Percentiles rank a stretch among this genome's conserved stretches.
These are phyloP conservation scores for Tetranychus cinnabarinus DNA, from an alignment of 1,140 invertebrate species.

Conservation along the genomic window DNA sequence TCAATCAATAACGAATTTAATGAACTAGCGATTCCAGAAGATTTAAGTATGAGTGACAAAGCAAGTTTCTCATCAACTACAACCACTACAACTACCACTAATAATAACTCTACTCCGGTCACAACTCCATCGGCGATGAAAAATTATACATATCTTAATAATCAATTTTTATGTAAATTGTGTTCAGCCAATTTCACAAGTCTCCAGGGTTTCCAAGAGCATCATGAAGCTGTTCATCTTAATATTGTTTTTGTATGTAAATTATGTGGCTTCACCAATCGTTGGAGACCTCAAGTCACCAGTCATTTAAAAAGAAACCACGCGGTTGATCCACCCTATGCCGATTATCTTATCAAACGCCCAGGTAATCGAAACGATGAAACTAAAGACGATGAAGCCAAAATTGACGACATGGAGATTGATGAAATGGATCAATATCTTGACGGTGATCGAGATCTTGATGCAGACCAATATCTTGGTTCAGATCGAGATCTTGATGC, in stretches of 20 bases:
- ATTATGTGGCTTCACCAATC: neutral
- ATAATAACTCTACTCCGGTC: no score
- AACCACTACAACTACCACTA: no score
- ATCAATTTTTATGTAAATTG: neutral
- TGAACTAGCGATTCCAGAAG: no score
- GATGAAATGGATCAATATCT: no score
- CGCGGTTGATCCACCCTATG: neutral
- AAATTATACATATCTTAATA: neutral
- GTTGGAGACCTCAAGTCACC: neutral
- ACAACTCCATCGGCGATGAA: neutral
- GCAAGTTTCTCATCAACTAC: no score
- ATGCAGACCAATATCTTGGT: no score
- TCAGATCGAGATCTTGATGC: no score
- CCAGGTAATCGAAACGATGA: neutral
- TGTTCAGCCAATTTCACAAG: neutral
- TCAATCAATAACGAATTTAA: no score
- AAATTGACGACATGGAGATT: no score
- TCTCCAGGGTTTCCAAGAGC: neutral
- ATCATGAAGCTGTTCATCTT: neutral
- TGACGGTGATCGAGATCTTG: no score
- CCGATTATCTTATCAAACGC: neutral
- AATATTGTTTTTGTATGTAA: neutral
- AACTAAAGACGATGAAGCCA: no score
- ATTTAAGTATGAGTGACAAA: no score
- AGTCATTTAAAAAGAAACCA: neutral